These are phyloP conservation scores for Micromesistius poutassou DNA, from an alignment of 2,797 vertebrate species.

Conservation along the genomic window DNA sequence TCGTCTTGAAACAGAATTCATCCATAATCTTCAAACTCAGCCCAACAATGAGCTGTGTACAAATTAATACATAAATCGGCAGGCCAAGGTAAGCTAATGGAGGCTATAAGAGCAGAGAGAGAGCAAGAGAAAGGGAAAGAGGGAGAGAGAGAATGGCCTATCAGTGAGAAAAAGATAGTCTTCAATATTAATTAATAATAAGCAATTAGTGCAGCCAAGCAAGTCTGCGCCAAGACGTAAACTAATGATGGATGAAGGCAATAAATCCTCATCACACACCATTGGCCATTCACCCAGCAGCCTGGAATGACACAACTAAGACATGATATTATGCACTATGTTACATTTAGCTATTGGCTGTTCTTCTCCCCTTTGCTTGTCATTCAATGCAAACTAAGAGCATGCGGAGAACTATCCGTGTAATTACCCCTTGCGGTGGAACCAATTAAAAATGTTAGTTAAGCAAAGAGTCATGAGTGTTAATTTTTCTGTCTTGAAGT, in stretches of 20 bases:
- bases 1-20: constrained; percentile 56
- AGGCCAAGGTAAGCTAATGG: background rate
- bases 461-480: constrained; percentile 38
- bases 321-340: background rate
- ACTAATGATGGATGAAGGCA: constrained; percentile 24
- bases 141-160: background rate
- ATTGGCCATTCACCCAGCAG: constrained; percentile 12
- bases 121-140: background rate
- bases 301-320: background rate
- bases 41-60: constrained; percentile 31
- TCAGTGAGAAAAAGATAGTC: background rate
- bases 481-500: constrained; percentile 20
- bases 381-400: constrained; percentile 21
- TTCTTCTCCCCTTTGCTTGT: background rate
- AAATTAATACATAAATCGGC: background rate
- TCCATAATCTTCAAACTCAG: constrained; percentile 42
- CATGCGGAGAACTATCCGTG: constrained; percentile 37
- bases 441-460: constrained; percentile 47
- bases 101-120: background rate
- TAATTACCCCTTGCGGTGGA: constrained; percentile 38
- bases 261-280: constrained; percentile 11
- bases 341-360: constrained; percentile 14
- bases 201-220: constrained; percentile 24
- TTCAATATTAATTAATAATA: constrained; percentile 3
- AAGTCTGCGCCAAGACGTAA: constrained; percentile 23